These are phyloP conservation scores for Zaprionus camerounensis DNA, from an alignment of 1,140 invertebrate species.

Conservation along the genomic window DNA sequence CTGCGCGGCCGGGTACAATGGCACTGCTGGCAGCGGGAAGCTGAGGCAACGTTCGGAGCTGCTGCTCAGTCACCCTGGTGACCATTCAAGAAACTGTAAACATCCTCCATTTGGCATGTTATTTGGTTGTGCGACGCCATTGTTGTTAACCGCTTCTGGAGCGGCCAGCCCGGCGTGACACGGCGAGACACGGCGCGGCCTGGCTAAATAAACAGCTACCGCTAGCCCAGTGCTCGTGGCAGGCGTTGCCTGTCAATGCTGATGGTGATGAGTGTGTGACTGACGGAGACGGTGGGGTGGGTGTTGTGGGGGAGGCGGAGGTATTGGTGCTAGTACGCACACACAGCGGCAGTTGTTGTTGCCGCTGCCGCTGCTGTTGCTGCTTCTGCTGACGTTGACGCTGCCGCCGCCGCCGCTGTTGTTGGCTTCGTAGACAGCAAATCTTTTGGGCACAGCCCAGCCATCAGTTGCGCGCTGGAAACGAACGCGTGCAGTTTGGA, in stretches of 20 bases:
- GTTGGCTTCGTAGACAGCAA: slow-evolving; percentile 46
- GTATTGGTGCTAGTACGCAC: not conserved
- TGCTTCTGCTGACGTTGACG: not conserved
- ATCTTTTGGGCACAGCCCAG: slow-evolving; percentile 47
- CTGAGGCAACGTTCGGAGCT: slow-evolving; percentile 2
- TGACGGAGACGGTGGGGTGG: not conserved
- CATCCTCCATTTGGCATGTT: slow-evolving; percentile 50
- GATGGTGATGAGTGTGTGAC: slow-evolving; percentile 22
- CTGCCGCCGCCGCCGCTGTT: slow-evolving; percentile 32
- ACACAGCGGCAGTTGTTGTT: slow-evolving; percentile 35
- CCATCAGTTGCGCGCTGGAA: slow-evolving; percentile 72
- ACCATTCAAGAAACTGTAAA: slow-evolving; percentile 11
- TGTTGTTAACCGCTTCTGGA: slow-evolving; percentile 49
- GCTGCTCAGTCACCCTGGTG: slow-evolving; percentile 30
- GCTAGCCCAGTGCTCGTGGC: slow-evolving; percentile 25
- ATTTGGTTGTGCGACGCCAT: slow-evolving; percentile 37
- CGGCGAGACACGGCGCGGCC: slow-evolving; percentile 10
- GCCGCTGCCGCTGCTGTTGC: slow-evolving; percentile 31
- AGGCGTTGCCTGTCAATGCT: slow-evolving; percentile 36
- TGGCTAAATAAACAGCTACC: slow-evolving; percentile 42
- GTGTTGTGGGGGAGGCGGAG: not conserved
- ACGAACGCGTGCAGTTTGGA: slow-evolving; percentile 72
- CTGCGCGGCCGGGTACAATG: slow-evolving; percentile 56
- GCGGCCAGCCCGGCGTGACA: slow-evolving; percentile 8
- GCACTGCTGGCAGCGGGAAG: slow-evolving; percentile 40